Evolutionary conservation across 1,140 invertebrate genomes (phyloP), one percentile per base, ranked within the genome.

Genomic region (Drosophila ambigua): DNA sequence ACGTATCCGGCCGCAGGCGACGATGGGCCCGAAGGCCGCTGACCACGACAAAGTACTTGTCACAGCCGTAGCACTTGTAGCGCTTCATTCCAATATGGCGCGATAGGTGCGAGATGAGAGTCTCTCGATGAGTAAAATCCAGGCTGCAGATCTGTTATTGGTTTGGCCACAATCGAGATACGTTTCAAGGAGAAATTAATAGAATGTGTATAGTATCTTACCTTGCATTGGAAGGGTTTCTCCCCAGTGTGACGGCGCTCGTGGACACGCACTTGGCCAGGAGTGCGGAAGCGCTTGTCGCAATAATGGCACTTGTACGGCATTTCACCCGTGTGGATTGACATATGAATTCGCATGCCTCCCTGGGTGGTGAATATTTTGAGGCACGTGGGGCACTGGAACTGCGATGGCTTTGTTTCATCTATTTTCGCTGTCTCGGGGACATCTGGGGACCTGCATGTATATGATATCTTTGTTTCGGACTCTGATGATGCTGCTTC

Each of bases 231-330:
- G 81, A 96, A 97, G 2, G 96, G 96, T 55, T 95, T 95, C 81
- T 96, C 96, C 2, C 98, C 97, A 0, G 97, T 98, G 90, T 98
- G 97, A 1, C 96, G 97, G 28, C 97, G 94, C 92, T 98, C 97
- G 91, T 99, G 98, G 4, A 91, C 90, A 2, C 76, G 82, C 3
- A 91, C 87, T 53, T 91, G 90, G 2, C 90, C 90, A 15, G 80
- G 78, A 3, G 90, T 91, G 3, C 90, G 87, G 39, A 91, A 91
- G 2, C 78, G 83, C 51, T 91, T 91, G 3, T 91, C 90, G 48
- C 90, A 91, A 59, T 69, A 91, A 45, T 69, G 68, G 45, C 90
- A 91, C 46, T 90, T 83, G 20, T 91, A 61, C 5, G 90, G 90
- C 66, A 91, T 20, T 24, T 79, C 90, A 0, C 90, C 90, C 2